Evolutionary conservation across 2,113 vertebrate species (phyloP).

Genomic region (Vulpes ferrilata): DNA sequence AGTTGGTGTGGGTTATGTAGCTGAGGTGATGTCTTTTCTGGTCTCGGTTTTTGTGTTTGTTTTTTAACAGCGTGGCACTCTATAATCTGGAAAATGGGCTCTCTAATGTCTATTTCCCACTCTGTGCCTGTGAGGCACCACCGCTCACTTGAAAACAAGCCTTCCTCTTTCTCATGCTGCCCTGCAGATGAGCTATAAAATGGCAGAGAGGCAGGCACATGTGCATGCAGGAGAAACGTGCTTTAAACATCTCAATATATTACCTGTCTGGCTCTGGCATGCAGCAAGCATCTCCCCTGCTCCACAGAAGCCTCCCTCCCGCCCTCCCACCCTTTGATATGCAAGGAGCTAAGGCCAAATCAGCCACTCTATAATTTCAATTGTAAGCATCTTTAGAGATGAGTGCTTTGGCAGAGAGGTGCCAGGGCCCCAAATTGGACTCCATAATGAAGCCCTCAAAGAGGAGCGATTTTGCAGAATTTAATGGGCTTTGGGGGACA

Average conservation of each 20-base stretch:
- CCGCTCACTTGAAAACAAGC: neutral
- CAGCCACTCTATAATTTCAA: constrained; percentile 83
- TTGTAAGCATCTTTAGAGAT: constrained; percentile 65
- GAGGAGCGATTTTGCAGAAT: constrained; percentile 84
- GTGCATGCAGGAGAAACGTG: constrained; percentile 33
- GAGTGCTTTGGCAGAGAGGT: constrained; percentile 21
- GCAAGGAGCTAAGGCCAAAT: constrained; percentile 84
- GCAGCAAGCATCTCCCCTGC: constrained; percentile 18
- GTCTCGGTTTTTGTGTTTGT: neutral
- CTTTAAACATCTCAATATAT: constrained; percentile 80
- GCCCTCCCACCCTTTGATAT: constrained; percentile 86
- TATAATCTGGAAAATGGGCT: neutral
- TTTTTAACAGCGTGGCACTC: neutral
- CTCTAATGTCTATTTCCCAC: neutral
- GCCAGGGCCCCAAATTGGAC: constrained; percentile 59
- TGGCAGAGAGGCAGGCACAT: constrained; percentile 31
- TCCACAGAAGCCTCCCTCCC: constrained; percentile 73
- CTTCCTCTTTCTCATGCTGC: neutral
- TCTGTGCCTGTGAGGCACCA: neutral
- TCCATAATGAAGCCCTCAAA: constrained; percentile 79
- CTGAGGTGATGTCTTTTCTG: neutral
- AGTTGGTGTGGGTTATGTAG: neutral
- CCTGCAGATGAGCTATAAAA: constrained; percentile 31
- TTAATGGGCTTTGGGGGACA: constrained; percentile 89
- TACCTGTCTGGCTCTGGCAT: constrained; percentile 72